Conservation (phyloP, 2,113 vertebrate genomes). For the Phocoena phocoena region DNA sequence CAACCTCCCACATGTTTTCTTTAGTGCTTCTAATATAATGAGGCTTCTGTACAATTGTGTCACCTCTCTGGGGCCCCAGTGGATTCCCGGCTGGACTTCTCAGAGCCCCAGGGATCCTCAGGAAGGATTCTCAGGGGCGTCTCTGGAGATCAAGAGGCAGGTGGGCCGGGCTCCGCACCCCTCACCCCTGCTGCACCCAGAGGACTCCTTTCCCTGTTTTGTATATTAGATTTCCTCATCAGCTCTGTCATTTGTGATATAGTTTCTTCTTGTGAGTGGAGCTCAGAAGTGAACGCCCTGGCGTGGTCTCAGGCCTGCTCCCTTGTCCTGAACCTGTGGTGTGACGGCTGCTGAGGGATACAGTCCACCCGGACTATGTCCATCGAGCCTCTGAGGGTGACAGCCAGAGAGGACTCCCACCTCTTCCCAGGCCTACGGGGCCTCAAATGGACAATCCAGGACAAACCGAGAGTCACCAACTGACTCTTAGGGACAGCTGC, state of each 20-base stretch:
- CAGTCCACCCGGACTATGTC: neutral
- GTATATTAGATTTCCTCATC: neutral
- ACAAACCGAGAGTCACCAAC: neutral
- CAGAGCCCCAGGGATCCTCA: neutral
- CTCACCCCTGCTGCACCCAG: neutral
- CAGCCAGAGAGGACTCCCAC: neutral
- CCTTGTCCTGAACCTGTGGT: neutral
- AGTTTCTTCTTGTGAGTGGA: neutral
- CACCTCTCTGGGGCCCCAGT: neutral
- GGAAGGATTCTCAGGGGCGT: neutral
- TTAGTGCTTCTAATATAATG: neutral
- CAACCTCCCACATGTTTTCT: neutral
- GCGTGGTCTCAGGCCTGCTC: neutral
- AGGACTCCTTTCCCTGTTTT: neutral
- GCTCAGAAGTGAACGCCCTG: neutral
- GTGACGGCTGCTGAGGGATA: neutral
- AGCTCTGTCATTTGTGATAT: neutral
- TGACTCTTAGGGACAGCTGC: neutral
- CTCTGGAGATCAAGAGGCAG: neutral
- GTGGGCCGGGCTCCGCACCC: neutral
- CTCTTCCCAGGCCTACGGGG: neutral
- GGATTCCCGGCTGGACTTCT: neutral
- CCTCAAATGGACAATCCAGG: neutral
- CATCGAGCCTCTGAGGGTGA: neutral
- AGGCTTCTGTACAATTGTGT: neutral